phyloP scores from a whole-genome alignment of 1,140 invertebrate genomes.

The Xylocopa sonorina region DNA sequence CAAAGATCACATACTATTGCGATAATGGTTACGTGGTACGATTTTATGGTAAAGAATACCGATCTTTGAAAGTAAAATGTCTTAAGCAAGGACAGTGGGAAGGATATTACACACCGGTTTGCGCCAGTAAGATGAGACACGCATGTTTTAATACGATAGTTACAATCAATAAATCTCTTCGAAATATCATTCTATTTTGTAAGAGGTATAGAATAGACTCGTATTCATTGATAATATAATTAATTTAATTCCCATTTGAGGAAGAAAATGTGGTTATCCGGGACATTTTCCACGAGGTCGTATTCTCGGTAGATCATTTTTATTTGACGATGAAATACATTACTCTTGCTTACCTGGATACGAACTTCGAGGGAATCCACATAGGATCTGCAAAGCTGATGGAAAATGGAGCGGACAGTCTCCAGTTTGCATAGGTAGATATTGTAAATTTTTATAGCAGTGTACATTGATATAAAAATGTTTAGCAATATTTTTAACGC shows the following conservation, averaged over 20 bases:
- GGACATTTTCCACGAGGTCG: slow-evolving; percentile 83
- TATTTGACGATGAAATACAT: slow-evolving; percentile 81
- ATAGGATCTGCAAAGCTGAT: slow-evolving; percentile 80
- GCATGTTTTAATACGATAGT: background rate
- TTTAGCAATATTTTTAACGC: background rate
- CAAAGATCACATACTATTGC: slow-evolving; percentile 74
- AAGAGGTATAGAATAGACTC: too few relatives aligned
- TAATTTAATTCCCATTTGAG: slow-evolving; percentile 37
- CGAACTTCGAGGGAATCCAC: slow-evolving; percentile 78
- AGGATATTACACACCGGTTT: slow-evolving; percentile 76
- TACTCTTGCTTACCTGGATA: slow-evolving; percentile 83
- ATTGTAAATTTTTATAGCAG: background rate
- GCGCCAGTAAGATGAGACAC: slow-evolving; percentile 80
- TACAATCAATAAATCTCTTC: too few relatives aligned
- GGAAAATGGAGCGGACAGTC: slow-evolving; percentile 82
- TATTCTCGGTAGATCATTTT: slow-evolving; percentile 81
- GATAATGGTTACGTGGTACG: slow-evolving; percentile 74
- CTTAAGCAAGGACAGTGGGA: slow-evolving; percentile 82
- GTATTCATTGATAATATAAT: background rate
- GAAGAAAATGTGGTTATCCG: slow-evolving; percentile 83
- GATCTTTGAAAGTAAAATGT: slow-evolving; percentile 75
- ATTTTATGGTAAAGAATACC: slow-evolving; percentile 77
- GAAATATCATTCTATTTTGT: too few relatives aligned
- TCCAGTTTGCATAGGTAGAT: slow-evolving; percentile 80
- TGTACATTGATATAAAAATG: background rate